Conservation (phyloP, 2,113 vertebrate species). For the Gallinago media region DNA sequence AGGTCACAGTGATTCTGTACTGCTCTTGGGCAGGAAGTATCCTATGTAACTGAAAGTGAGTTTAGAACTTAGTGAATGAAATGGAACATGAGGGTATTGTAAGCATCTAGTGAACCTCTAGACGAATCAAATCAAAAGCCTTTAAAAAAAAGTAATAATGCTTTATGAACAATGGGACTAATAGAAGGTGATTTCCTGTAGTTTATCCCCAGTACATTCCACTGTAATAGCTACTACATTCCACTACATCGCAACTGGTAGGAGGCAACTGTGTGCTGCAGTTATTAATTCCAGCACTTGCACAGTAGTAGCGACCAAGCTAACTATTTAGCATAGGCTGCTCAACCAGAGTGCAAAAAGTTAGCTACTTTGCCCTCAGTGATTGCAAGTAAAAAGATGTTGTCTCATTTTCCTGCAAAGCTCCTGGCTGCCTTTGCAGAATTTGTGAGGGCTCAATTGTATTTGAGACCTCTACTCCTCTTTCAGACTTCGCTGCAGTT, state of each 20-base stretch:
- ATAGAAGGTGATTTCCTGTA: not conserved
- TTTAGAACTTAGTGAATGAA: not conserved
- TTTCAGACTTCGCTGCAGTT: constrained; percentile 6
- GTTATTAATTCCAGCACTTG: not conserved
- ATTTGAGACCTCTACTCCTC: constrained; percentile 36
- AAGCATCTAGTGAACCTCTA: not conserved
- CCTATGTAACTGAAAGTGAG: not conserved
- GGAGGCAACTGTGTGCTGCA: not conserved
- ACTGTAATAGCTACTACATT: accelerated
- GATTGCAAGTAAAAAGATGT: not conserved
- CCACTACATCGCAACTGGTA: not conserved
- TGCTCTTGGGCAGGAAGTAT: not conserved
- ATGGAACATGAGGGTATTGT: not conserved
- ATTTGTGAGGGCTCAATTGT: not conserved
- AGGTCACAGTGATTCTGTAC: not conserved
- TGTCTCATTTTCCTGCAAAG: not conserved
- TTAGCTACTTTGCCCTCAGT: not conserved
- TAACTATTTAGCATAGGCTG: not conserved
- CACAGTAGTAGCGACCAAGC: accelerated
- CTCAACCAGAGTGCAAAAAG: not conserved
- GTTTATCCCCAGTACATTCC: not conserved
- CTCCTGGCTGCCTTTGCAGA: not conserved
- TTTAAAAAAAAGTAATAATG: not conserved
- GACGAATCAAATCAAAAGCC: not conserved
- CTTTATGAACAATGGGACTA: not conserved